Conservation (phyloP, 1,140 invertebrate genomes). For the Apis laboriosa region DNA sequence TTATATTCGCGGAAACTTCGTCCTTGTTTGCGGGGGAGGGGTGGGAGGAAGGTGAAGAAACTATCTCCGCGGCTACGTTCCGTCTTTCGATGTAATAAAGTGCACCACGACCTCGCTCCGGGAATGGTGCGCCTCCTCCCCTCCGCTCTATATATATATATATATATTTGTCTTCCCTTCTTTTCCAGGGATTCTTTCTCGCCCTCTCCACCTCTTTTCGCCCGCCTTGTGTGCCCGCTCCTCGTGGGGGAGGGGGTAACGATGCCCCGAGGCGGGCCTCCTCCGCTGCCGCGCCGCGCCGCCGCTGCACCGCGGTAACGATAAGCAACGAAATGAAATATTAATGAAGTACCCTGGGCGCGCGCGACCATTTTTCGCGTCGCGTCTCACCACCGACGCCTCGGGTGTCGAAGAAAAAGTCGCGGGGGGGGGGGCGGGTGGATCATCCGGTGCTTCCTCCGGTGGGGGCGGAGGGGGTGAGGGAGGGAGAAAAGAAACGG, state of each 20-base stretch:
- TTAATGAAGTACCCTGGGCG: conserved; percentile 77
- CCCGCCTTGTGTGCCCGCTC: conserved; percentile 63
- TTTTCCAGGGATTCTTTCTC: conserved; percentile 46
- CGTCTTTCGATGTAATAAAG: conserved; percentile 50
- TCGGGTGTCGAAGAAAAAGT: conserved; percentile 61
- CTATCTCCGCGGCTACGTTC: background rate
- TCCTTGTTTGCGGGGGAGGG: background rate
- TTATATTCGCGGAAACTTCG: conserved; percentile 30
- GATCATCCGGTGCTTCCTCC: conserved; percentile 30
- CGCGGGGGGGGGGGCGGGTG: conserved; percentile 22
- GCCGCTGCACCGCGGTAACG: conserved; percentile 74
- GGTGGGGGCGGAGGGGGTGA: background rate
- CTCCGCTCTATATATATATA: conserved; percentile 9
- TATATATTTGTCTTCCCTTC: conserved; percentile 35
- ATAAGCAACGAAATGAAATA: conserved; percentile 82
- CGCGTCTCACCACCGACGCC: conserved; percentile 64
- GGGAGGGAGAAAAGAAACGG: conserved; percentile 46
- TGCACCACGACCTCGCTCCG: conserved; percentile 10
- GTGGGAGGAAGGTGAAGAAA: background rate
- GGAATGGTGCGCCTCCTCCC: conserved; percentile 9
- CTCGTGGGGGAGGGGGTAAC: conserved; percentile 69
- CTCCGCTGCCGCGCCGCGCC: conserved; percentile 69
- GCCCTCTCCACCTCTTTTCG: conserved; percentile 37
- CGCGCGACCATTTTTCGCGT: conserved; percentile 67
- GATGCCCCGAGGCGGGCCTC: conserved; percentile 73